Percentiles rank a stretch among this genome's conserved stretches.
Evolutionary conservation across 2,797 vertebrate species (phyloP).

Genomic region (Ptychobarbus kaznakovi): DNA sequence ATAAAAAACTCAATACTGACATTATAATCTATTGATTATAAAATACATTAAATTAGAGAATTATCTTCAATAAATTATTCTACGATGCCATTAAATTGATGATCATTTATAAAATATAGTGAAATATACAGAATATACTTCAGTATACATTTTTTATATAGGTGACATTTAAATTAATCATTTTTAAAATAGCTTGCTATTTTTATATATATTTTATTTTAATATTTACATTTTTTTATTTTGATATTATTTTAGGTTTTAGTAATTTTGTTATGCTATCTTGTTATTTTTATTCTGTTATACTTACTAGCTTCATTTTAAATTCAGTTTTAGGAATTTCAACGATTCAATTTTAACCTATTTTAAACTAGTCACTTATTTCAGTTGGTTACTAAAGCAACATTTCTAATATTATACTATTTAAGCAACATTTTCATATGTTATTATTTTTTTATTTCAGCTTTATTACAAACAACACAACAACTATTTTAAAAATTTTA

Average conservation of each 20-base stretch:
- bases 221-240: neutral
- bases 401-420: neutral
- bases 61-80: neutral
- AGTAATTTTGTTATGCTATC: no score
- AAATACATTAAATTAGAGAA: neutral
- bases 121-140: neutral
- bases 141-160: neutral
- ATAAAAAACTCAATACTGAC: neutral
- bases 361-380: neutral
- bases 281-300: no score
- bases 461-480: neutral
- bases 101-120: neutral
- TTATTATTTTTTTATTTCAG: neutral
- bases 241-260: neutral
- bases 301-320: neutral
- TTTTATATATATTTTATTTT: neutral
- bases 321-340: no score
- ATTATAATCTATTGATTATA: neutral
- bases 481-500: no score
- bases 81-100: neutral
- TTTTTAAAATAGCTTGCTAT: neutral
- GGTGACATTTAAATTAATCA: neutral
- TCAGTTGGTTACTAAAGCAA: neutral
- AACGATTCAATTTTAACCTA: neutral
- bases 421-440: neutral